phyloP scores from a whole-genome alignment of 2,888 invertebrate genomes.

The Bedellia somnulentella region DNA sequence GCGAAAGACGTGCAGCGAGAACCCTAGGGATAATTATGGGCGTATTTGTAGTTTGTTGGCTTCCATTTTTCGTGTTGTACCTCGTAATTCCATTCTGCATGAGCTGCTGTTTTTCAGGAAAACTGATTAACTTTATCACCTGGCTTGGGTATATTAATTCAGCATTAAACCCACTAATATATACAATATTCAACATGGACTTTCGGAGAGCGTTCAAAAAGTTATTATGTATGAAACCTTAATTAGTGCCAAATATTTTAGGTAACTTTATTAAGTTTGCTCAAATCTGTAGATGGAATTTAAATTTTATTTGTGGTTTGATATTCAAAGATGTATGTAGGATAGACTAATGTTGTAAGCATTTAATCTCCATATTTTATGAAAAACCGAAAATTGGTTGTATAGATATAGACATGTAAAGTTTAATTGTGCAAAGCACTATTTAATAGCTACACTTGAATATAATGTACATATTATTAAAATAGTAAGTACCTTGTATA shows the following conservation, averaged over 20 bases:
- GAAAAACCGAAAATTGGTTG: background rate
- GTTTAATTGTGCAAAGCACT: slow-evolving; percentile 38
- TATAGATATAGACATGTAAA: background rate
- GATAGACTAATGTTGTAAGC: background rate
- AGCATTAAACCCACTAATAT: slow-evolving; percentile 90
- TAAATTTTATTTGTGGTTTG: too few species aligned
- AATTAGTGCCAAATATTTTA: slow-evolving; percentile 30
- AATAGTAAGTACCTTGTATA: slow-evolving; percentile 1
- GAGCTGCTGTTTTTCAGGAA: slow-evolving; percentile 76
- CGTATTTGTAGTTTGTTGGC: slow-evolving; percentile 96
- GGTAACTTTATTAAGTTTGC: slow-evolving; percentile 23
- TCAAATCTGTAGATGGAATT: too few species aligned
- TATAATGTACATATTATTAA: slow-evolving; percentile 17
- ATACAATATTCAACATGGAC: slow-evolving; percentile 93
- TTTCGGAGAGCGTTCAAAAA: slow-evolving; percentile 88
- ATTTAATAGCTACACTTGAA: slow-evolving; percentile 21
- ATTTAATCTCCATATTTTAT: background rate
- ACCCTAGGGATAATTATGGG: slow-evolving; percentile 98
- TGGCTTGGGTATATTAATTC: slow-evolving; percentile 94
- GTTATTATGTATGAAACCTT: slow-evolving; percentile 53
- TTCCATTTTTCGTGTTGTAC: slow-evolving; percentile 96
- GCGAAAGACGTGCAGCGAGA: slow-evolving; percentile 91
- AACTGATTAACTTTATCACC: slow-evolving; percentile 85
- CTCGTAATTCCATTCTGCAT: slow-evolving; percentile 88
- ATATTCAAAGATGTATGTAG: too few species aligned